Conservation (phyloP, 2,797 vertebrate genomes). For the Psittacula echo region DNA sequence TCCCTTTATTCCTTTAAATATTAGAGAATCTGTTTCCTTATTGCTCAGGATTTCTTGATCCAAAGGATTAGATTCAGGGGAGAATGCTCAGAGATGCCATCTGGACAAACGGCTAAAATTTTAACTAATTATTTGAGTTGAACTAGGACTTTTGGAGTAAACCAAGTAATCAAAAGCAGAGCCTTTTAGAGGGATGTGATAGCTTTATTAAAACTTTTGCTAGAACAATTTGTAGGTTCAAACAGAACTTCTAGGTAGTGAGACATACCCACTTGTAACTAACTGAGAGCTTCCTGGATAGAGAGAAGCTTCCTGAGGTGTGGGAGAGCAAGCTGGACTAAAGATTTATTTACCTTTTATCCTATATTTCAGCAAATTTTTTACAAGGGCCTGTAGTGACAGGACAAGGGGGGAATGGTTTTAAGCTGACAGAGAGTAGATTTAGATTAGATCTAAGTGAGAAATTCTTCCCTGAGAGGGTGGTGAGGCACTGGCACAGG, state of each 20-base stretch:
- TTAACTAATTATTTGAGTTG: background rate
- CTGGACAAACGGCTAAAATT: background rate
- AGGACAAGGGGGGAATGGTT: background rate
- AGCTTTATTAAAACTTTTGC: background rate
- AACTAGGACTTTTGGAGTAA: background rate
- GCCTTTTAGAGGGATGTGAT: background rate
- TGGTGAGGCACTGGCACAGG: background rate
- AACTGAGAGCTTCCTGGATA: background rate
- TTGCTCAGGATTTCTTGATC: background rate
- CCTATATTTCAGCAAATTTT: background rate
- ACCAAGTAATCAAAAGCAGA: background rate
- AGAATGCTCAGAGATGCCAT: background rate
- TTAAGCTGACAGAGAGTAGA: background rate
- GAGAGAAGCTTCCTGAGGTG: background rate
- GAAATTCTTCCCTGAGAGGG: background rate
- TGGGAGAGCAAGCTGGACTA: background rate
- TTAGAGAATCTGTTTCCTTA: background rate
- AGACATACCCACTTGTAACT: background rate
- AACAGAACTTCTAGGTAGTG: background rate
- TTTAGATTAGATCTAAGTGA: background rate
- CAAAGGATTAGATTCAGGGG: background rate
- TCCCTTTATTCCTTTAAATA: background rate
- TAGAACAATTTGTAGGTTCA: background rate
- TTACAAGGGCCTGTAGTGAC: background rate
- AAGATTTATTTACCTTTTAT: background rate